These are phyloP conservation scores for Sinocyclocheilus grahami DNA, from an alignment of 2,113 vertebrate genomes.

Conservation along the genomic window DNA sequence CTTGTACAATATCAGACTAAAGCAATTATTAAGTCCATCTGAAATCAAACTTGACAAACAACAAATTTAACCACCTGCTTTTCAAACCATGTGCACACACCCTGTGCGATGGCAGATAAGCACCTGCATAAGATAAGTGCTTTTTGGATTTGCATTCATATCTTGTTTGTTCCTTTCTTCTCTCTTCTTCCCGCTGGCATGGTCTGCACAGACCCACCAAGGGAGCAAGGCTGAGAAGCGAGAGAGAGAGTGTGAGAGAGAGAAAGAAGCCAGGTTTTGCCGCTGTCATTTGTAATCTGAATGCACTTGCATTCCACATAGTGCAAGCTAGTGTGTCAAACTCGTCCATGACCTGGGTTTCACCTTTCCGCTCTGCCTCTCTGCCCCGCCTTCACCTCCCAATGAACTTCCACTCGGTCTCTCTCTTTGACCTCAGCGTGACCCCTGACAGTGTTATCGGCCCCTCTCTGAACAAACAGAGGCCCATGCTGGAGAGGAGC, in stretches of 20 bases:
- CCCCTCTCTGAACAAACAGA: constrained; percentile 63
- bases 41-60: neutral
- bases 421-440: constrained; percentile 76
- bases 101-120: constrained; percentile 44
- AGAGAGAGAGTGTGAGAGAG: neutral
- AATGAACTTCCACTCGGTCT: constrained; percentile 84
- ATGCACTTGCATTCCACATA: constrained; percentile 49
- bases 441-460: constrained; percentile 69
- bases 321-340: constrained; percentile 49
- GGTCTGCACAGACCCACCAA: constrained; percentile 2
- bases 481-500: constrained; percentile 37
- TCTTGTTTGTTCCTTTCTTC: constrained; percentile 13
- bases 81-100: constrained; percentile 13
- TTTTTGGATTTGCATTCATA: constrained; percentile 46
- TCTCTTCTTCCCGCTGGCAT: constrained; percentile 26
- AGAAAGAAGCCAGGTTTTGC: neutral
- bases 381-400: constrained; percentile 82
- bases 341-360: constrained; percentile 58
- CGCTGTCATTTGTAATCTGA: constrained; percentile 30
- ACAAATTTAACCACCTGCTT: neutral
- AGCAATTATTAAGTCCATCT: neutral
- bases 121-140: constrained; percentile 40
- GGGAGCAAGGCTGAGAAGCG: neutral
- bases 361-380: constrained; percentile 52
- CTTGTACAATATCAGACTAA: neutral